phyloP scores from a whole-genome alignment of 2,888 invertebrate species.

The Eulithis prunata region DNA sequence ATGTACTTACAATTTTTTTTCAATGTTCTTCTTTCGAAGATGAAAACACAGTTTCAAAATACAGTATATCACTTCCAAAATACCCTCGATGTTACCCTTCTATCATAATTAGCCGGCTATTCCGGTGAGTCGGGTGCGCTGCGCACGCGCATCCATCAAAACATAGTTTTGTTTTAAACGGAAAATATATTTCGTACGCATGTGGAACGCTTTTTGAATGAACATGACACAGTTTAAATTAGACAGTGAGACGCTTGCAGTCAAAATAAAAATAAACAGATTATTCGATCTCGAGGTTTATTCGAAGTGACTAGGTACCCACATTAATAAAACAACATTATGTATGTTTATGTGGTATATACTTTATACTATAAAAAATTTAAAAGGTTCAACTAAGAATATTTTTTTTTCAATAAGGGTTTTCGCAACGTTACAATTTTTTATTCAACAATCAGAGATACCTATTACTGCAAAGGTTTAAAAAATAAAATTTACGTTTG shows the following conservation, averaged over 20 bases:
- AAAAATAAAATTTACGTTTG: too few species aligned
- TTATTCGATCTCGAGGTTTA: too few species aligned
- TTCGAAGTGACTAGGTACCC: too few species aligned
- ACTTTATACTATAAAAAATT: too few species aligned
- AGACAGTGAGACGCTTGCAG: neutral
- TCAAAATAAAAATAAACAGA: too few species aligned
- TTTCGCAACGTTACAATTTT: too few species aligned
- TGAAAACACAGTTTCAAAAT: neutral
- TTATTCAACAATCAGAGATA: too few species aligned
- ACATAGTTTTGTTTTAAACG: slow-evolving; percentile 49
- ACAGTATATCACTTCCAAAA: slow-evolving; percentile 28
- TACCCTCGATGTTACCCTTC: slow-evolving; percentile 39
- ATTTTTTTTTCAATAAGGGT: too few species aligned
- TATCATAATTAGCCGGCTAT: slow-evolving; percentile 49
- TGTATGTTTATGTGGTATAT: too few species aligned
- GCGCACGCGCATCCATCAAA: slow-evolving; percentile 49
- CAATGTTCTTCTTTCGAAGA: neutral
- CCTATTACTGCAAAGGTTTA: too few species aligned
- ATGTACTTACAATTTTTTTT: neutral
- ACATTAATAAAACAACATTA: too few species aligned
- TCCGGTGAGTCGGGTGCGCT: slow-evolving; percentile 41
- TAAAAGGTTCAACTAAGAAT: too few species aligned
- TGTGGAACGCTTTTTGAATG: slow-evolving; percentile 44
- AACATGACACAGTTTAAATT: slow-evolving; percentile 5
- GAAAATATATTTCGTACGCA: slow-evolving; percentile 47